These are phyloP conservation scores for Drosophila kepulauana DNA, from an alignment of 1,140 invertebrate species.

Conservation along the genomic window DNA sequence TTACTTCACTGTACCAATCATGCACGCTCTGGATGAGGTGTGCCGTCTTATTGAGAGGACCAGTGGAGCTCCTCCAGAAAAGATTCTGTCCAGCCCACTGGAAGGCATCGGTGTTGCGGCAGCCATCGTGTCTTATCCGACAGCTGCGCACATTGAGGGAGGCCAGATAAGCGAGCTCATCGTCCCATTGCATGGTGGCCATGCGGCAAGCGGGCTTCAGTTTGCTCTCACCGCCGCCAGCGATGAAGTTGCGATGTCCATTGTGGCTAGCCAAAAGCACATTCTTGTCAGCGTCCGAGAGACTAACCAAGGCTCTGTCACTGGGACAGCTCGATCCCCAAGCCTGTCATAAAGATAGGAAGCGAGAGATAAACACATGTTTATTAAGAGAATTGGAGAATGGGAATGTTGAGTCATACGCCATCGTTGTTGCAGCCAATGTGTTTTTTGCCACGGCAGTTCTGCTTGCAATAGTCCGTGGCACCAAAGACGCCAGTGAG, in stretches of 20 bases:
- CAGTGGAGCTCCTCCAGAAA: slow-evolving; percentile 60
- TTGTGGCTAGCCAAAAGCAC: slow-evolving; percentile 56
- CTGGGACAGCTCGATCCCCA: slow-evolving; percentile 58
- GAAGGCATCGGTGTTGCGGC: slow-evolving; percentile 71
- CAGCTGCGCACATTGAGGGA: slow-evolving; percentile 70
- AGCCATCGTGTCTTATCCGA: slow-evolving; percentile 66
- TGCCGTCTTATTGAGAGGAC: slow-evolving; percentile 38
- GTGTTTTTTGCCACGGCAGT: slow-evolving; percentile 45
- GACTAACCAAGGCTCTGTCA: slow-evolving; percentile 45
- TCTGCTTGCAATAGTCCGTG: slow-evolving; percentile 64
- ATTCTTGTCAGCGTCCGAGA: slow-evolving; percentile 42
- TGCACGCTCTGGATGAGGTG: slow-evolving; percentile 36
- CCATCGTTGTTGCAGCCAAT: slow-evolving; percentile 71
- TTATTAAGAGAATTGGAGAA: too few relatives aligned
- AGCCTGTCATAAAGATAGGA: slow-evolving; percentile 8
- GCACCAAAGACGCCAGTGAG: slow-evolving; percentile 27
- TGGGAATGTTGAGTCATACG: slow-evolving; percentile 16
- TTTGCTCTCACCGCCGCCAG: slow-evolving; percentile 54
- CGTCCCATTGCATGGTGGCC: slow-evolving; percentile 77
- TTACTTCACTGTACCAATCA: slow-evolving; percentile 66
- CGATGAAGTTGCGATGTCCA: slow-evolving; percentile 63
- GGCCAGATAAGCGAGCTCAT: slow-evolving; percentile 71
- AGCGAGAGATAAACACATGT: background rate
- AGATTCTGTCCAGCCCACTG: slow-evolving; percentile 76
- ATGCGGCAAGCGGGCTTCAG: slow-evolving; percentile 68